Conservation (phyloP, 2,888 invertebrate genomes). For the Tetheella fluctuosa region DNA sequence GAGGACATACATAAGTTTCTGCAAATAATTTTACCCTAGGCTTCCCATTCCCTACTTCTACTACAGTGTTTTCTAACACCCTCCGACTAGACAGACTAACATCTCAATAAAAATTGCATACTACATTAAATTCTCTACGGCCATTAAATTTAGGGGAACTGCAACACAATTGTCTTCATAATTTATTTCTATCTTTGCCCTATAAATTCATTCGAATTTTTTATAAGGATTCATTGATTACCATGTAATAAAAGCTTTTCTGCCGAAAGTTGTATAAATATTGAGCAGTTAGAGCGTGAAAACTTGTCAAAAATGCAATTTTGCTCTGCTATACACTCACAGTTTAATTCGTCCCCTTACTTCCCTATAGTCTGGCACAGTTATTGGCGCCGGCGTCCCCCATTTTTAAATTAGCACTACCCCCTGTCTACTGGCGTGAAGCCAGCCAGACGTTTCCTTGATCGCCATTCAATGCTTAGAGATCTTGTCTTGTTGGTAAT, state of each 20-base stretch:
- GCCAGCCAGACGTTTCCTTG: conserved; percentile 49
- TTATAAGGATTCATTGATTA: not conserved
- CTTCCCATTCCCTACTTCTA: not conserved
- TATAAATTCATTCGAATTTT: not conserved
- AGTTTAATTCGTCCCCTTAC: not conserved
- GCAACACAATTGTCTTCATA: not conserved
- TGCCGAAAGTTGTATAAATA: no score
- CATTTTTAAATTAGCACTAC: conserved; percentile 27
- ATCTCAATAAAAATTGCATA: not conserved
- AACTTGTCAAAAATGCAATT: no score
- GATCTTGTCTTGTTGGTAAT: not conserved
- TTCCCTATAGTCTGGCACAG: conserved; percentile 20
- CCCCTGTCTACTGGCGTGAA: conserved; percentile 41
- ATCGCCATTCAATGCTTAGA: conserved; percentile 35
- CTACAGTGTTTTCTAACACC: not conserved
- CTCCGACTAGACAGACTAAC: not conserved
- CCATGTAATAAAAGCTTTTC: no score
- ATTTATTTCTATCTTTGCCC: not conserved
- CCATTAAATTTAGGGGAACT: not conserved
- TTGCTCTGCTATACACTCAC: not conserved
- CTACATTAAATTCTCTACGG: not conserved
- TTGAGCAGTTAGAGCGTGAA: no score
- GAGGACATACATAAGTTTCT: no score
- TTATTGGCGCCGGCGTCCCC: conserved; percentile 51
- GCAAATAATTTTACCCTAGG: not conserved